These are phyloP conservation scores for Elaeidobius kamerunicus DNA, from an alignment of 2,888 invertebrate genomes.

Conservation along the genomic window DNA sequence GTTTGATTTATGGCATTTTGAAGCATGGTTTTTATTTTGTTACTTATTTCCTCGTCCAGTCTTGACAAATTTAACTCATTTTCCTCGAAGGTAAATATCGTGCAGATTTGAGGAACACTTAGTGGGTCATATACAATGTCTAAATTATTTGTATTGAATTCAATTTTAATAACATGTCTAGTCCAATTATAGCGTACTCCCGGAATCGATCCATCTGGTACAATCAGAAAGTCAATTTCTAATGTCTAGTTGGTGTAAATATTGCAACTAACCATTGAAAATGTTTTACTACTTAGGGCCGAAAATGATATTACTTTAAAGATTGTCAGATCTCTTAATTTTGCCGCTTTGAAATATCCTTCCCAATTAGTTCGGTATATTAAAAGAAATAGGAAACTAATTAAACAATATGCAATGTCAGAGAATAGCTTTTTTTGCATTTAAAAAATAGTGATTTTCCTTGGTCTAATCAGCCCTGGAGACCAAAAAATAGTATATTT, in stretches of 20 bases:
- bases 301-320: no score
- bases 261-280: no score
- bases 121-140: constrained; percentile 6
- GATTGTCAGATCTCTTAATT: no score
- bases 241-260: constrained; percentile 20
- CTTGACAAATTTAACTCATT: constrained; percentile 11
- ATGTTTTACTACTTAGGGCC: no score
- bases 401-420: no score
- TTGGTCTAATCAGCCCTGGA: no score
- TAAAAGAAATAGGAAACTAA: no score
- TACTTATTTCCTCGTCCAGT: constrained; percentile 10
- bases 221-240: constrained; percentile 20
- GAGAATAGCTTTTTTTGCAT: no score
- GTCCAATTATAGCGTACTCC: constrained; percentile 10
- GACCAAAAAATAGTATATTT: background rate
- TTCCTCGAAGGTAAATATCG: constrained; percentile 3
- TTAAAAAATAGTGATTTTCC: no score
- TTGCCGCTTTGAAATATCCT: no score
- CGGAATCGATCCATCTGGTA: constrained; percentile 25
- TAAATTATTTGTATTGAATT: constrained; percentile 4
- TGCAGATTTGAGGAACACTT: background rate
- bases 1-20: background rate
- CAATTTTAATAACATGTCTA: constrained; percentile 12
- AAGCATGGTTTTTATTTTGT: background rate
- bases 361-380: no score